Base-by-base conservation (phyloP, 2,888 invertebrate species). In the Sepiola atlantica region DNA sequence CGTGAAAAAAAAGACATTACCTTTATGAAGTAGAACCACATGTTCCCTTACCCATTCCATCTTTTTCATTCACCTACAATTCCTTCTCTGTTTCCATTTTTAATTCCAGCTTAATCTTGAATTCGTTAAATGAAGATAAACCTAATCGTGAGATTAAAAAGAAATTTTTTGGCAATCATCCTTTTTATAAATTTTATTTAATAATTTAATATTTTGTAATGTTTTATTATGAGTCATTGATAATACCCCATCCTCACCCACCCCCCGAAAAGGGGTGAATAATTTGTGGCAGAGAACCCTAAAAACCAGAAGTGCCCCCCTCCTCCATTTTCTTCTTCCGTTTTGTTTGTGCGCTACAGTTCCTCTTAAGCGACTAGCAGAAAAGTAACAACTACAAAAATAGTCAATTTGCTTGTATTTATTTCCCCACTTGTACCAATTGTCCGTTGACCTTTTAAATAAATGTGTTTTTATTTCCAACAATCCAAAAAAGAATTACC, bases 381-480 rank as follows among this genome's bases (percentile, higher is more conserved):
- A 45, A 3, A n/a, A 77, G n/a, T n/a, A 77, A 77, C 77, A 77
- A 77, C n/a, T n/a, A n/a, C n/a, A 32, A 45, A 45, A 45, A 45
- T 45, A n/a, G 77, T 77, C n/a, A 77, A 77, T 77, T 77, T 77
- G 77, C 45, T n/a, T 77, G 12, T 77, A 77, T 77, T 77, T 77
- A 77, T 77, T 77, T 77, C 32, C 32, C 77, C 14, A 77, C 77
- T 32, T 77, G n/a, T 77, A 2, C n/a, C 77, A 77, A 77, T 77
- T 77, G 77, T 77, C n/a, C 21, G 77, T 16, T 77, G 77, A 77
- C 77, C 77, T 77, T 77, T 57, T 77, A 16, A 77, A n/a, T 77
- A n/a, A 77, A 77, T 77, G 77, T 77, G 77, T 77, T 77, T 77
- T 77, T 77, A 77, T 77, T 77, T 77, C 77, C n/a, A 77, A 14